Evolutionary conservation across 2,888 invertebrate genomes (phyloP).

Genomic region (Caradrina clavipalpis): DNA sequence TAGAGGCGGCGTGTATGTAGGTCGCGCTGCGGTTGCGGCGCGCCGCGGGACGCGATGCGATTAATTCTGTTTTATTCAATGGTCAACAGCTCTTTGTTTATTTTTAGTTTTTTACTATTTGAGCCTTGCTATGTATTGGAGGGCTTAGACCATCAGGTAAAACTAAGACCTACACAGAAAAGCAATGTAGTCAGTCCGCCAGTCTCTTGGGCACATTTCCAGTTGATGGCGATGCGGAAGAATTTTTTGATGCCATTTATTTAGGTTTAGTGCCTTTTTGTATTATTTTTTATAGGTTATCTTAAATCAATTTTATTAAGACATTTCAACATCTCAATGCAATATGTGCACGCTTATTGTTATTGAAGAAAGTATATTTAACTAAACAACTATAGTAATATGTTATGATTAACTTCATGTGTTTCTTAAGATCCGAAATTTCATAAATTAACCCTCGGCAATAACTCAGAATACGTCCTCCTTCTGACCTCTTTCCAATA

Average conservation of each 20-base stretch:
- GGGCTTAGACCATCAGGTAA: too few species aligned
- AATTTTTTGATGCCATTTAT: too few species aligned
- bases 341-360: too few species aligned
- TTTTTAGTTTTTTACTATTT: conserved; percentile 1
- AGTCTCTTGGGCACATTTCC: too few species aligned
- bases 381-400: too few species aligned
- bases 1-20: conserved; percentile 45
- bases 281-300: too few species aligned
- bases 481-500: conserved; percentile 11
- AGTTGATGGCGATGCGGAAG: too few species aligned
- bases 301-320: too few species aligned
- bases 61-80: conserved; percentile 53
- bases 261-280: too few species aligned
- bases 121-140: neutral
- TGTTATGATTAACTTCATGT: neutral
- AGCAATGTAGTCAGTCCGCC: too few species aligned
- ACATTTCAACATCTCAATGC: too few species aligned
- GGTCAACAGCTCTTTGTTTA: conserved; percentile 23
- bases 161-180: neutral
- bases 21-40: conserved; percentile 38
- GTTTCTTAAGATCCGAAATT: neutral
- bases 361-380: too few species aligned
- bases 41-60: conserved; percentile 8
- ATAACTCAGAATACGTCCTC: neutral
- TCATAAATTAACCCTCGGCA: neutral